Percentiles rank a stretch among this genome's conserved stretches.
Conservation (phyloP, 1,140 invertebrate genomes). For the Lordiphosa clarofinis region DNA sequence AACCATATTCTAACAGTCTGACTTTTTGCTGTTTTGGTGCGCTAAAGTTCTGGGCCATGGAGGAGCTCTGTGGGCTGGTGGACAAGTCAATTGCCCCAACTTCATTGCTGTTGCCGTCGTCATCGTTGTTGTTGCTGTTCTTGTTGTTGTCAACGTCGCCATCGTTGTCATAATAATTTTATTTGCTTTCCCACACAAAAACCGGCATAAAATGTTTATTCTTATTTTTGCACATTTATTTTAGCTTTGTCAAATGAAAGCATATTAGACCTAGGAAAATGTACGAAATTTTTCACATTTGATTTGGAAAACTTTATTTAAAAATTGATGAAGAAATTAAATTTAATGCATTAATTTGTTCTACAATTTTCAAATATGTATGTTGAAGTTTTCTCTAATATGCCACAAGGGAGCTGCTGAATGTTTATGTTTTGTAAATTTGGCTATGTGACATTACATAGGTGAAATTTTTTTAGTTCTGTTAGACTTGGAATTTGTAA, state of each 20-base stretch:
- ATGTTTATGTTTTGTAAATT: too few species aligned
- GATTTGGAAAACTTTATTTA: not conserved
- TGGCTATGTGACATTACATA: too few species aligned
- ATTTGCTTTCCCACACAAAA: conserved; percentile 68
- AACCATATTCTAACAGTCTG: conserved; percentile 42
- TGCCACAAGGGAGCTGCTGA: too few species aligned
- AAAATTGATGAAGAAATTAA: not conserved
- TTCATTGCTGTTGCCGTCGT: conserved; percentile 23
- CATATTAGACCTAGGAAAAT: conserved; percentile 8
- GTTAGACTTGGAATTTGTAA: too few species aligned
- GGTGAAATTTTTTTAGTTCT: too few species aligned
- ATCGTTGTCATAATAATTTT: conserved; percentile 66
- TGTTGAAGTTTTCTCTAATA: too few species aligned
- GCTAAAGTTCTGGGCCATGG: conserved; percentile 20
- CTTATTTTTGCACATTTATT: conserved; percentile 53
- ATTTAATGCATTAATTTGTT: too few species aligned
- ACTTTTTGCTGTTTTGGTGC: conserved; percentile 10
- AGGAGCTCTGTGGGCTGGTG: conserved; percentile 26
- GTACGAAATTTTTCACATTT: not conserved
- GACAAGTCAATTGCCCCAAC: conserved; percentile 47
- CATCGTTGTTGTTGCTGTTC: conserved; percentile 16
- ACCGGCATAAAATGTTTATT: conserved; percentile 41
- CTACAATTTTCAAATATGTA: too few species aligned
- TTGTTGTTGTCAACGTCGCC: conserved; percentile 29
- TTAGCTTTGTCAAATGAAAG: conserved; percentile 21